Conservation (phyloP, 2,113 vertebrate genomes). For the Apistogramma diplotaenia region DNA sequence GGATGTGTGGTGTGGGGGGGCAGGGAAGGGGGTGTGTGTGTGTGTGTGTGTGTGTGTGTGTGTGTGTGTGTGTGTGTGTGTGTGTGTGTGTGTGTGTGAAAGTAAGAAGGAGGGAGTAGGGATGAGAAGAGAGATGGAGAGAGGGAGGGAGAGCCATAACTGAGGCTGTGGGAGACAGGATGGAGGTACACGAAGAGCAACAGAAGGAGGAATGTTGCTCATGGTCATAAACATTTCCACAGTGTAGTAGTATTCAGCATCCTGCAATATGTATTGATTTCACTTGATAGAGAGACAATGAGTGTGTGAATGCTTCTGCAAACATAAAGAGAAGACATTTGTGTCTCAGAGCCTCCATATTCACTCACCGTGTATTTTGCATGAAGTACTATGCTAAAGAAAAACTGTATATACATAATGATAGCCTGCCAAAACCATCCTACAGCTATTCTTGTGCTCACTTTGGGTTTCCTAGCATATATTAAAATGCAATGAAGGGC, state of each 20-base stretch:
- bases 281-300: not conserved
- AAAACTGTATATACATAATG: not conserved
- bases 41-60: not conserved
- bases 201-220: slow-evolving; percentile 42
- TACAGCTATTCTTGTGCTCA: not conserved
- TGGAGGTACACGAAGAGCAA: slow-evolving; percentile 23
- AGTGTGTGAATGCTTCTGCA: slow-evolving; percentile 7
- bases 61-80: slow-evolving; percentile 12
- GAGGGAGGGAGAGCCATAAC: slow-evolving; percentile 23
- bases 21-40: slow-evolving; percentile 20
- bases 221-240: slow-evolving; percentile 23
- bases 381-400: not conserved
- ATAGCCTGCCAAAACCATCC: not conserved
- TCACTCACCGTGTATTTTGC: not conserved
- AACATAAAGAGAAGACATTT: not conserved
- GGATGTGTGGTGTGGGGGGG: not conserved
- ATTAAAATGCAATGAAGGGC: not conserved
- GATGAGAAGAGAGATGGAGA: slow-evolving; percentile 26
- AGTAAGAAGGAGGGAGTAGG: slow-evolving; percentile 21
- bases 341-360: slow-evolving; percentile 5
- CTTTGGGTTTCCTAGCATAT: not conserved
- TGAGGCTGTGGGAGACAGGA: slow-evolving; percentile 37
- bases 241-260: not conserved
- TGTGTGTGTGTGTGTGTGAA: not conserved
- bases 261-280: slow-evolving; percentile 28